These are phyloP conservation scores for Brenthis hecate DNA, from an alignment of 2,888 invertebrate species.

Conservation along the genomic window DNA sequence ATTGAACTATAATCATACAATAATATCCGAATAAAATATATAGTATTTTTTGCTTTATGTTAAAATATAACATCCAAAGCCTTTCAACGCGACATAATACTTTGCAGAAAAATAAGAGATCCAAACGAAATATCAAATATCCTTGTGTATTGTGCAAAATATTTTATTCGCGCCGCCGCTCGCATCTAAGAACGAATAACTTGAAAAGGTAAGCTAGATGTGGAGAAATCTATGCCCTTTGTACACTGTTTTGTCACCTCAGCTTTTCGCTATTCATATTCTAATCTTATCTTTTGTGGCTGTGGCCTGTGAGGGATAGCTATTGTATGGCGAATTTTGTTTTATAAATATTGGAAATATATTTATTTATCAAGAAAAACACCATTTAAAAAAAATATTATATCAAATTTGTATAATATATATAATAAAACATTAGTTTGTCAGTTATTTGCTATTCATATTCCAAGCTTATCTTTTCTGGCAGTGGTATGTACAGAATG, in stretches of 20 bases:
- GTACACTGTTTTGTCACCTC: constrained; percentile 16
- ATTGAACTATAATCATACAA: too few species aligned
- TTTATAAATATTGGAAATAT: too few species aligned
- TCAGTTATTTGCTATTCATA: neutral
- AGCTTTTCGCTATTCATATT: constrained; percentile 7
- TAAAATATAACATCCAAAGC: constrained; percentile 9
- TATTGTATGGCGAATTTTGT: neutral
- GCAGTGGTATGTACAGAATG: too few species aligned
- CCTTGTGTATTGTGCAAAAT: constrained; percentile 5
- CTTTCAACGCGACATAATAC: constrained; percentile 1
- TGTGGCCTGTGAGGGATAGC: neutral
- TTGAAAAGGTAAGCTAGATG: constrained; percentile 21
- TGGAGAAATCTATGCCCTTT: constrained; percentile 15
- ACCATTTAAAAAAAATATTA: too few species aligned
- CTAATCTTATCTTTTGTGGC: neutral
- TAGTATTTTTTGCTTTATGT: constrained; percentile 4
- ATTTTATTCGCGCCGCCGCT: constrained; percentile 22
- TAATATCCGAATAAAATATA: neutral
- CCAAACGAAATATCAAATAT: constrained; percentile 19
- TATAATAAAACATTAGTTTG: too few species aligned
- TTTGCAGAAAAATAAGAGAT: constrained; percentile 13
- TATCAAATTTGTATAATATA: too few species aligned
- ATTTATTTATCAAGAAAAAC: too few species aligned
- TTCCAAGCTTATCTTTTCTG: neutral
- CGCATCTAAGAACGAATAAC: constrained; percentile 9